A percentile compares a stretch with the other conserved stretches of the same genome.
Evolutionary conservation across 2,113 vertebrate genomes (phyloP).

Genomic region (Oenanthe oenanthe): DNA sequence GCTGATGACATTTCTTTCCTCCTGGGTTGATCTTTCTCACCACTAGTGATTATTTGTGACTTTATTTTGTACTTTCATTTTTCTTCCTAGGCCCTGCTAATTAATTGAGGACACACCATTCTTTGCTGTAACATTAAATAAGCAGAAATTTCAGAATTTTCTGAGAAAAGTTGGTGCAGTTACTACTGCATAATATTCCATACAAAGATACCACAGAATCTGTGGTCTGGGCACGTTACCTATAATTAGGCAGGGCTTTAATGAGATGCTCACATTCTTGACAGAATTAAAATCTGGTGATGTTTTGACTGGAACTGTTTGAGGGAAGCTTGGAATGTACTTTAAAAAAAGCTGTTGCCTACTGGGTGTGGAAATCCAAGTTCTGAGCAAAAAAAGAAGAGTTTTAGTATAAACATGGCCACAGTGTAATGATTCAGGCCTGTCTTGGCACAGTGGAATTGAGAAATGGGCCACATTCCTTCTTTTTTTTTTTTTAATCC

Average conservation of each 20-base stretch:
- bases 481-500: not conserved
- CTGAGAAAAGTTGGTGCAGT: not conserved
- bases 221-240: conserved; percentile 50
- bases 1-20: not conserved
- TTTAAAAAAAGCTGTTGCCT: conserved; percentile 38
- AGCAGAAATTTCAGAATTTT: not conserved
- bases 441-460: not conserved
- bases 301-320: conserved; percentile 64
- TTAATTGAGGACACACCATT: not conserved
- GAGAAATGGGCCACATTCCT: not conserved
- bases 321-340: conserved; percentile 61
- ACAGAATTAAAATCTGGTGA: conserved; percentile 39
- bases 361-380: conserved; percentile 55
- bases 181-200: not conserved
- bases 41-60: not conserved
- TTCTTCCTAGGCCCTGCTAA: not conserved
- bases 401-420: conserved; percentile 43
- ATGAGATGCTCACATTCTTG: conserved; percentile 62
- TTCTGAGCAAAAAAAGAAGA: not conserved
- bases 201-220: not conserved
- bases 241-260: conserved; percentile 57
- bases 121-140: not conserved
- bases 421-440: conserved; percentile 51
- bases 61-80: not conserved
- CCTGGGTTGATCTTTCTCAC: not conserved